Evolutionary conservation across 2,888 invertebrate genomes (phyloP), one percentile per base, ranked within the genome.

Genomic region (Xylocampa areola): DNA sequence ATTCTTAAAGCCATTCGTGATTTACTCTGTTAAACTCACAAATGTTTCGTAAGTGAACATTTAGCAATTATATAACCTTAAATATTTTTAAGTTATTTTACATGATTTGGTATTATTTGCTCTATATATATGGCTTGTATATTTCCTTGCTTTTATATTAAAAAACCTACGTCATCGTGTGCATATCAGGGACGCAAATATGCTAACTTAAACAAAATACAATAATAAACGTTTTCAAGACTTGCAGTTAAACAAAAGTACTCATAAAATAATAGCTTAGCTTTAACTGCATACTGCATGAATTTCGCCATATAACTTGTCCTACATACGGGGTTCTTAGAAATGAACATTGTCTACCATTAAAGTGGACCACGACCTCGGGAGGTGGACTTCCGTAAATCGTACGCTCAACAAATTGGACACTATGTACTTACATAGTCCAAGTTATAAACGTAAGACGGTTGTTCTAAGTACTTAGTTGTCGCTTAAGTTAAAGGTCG

Each of bases 331-430:
- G 65, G 61, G 36, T 17, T 68, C 62, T n/a, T 33, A 37, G 45
- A 64, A 60, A 52, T 55, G 44, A 61, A 66, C 60, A 65, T 67
- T 66, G 66, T 60, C 55, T 63, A 55, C 39, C 68, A 25, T 52
- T 43, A 16, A 64, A 52, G 49, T 49, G 44, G 49, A 49, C 44
- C 64, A 35, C 69, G 44, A 11, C 58, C 47, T 57, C 45, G 30
- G 32, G 33, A 39, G 48, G 48, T 43, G 49, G 52, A 43, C 44
- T 68, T 39, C 69, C 45, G 50, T 67, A 66, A 66, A 61, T 53
- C 43, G 55, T 50, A 50, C 43, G 33, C 67, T 52, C 51, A 52
- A 53, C 71, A 71, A 71, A 71, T 70, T 68, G 52, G 72, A 71
- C 51, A 39, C 40, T 23, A 27, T 6, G 44, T 19, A 37, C 10